A percentile compares a stretch with the other conserved stretches of the same genome.
phyloP scores from a whole-genome alignment of 2,797 vertebrate species.

The Alectoris magna region DNA sequence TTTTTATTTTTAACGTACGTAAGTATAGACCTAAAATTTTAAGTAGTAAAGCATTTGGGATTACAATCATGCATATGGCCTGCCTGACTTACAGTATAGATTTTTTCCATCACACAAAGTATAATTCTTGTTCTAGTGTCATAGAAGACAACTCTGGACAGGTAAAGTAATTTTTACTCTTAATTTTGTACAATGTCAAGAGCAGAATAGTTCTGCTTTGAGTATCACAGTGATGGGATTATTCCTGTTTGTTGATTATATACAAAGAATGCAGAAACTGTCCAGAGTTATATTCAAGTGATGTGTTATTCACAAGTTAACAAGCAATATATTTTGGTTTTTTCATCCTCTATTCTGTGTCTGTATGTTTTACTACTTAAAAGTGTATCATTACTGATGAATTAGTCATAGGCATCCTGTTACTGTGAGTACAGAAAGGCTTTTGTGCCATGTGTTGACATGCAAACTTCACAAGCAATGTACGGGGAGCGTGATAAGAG shows the following conservation, averaged over 20 bases:
- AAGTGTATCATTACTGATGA: not conserved
- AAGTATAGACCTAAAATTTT: not conserved
- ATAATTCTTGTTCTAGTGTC: not conserved
- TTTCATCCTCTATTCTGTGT: not conserved
- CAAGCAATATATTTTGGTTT: not conserved
- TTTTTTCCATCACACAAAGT: not conserved
- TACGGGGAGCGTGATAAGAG: fast-evolving
- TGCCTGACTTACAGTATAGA: not conserved
- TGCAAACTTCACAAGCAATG: fast-evolving
- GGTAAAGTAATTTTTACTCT: not conserved
- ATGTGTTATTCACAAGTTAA: not conserved
- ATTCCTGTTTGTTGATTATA: not conserved
- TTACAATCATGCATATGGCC: not conserved
- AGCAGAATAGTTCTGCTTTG: not conserved
- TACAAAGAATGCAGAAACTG: not conserved
- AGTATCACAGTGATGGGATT: not conserved
- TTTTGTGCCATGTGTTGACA: not conserved
- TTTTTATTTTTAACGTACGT: not conserved
- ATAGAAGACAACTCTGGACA: not conserved
- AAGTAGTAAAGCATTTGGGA: not conserved
- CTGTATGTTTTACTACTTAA: not conserved
- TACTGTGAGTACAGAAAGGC: not conserved
- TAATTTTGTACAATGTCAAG: not conserved
- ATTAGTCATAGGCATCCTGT: not conserved
- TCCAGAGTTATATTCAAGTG: not conserved